Evolutionary conservation across 2,888 invertebrate species (phyloP), one percentile per base, ranked within the genome.

Genomic region (Lepetodrilus schrolli): DNA sequence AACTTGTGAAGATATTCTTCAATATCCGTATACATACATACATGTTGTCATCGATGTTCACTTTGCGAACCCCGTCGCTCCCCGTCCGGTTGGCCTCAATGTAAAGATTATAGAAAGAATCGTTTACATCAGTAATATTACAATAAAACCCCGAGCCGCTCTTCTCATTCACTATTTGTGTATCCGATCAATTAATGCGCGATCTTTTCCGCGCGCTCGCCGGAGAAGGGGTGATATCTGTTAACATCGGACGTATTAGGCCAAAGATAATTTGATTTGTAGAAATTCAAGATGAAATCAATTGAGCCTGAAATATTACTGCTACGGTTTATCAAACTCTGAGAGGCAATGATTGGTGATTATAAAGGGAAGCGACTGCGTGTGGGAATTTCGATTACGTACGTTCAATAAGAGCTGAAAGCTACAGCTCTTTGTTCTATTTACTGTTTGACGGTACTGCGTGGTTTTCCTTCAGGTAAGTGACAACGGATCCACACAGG

Each of bases 251-350:
- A 30, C 30, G 17, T 58, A 58, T 58, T 58, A 58, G 58, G 30
- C 30, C 58, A 58, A 58, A 30, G 58, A 58, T 58, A 58, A 58
- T 58, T 58, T 58, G 58, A 34, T 58, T 58, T 58, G 58, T 58
- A 17, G 34, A 30, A 34, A 58, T 23, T 26, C 4, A 30, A 58
- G 34, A 26, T 17, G 58, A n/a, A 58, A 58, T 58, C 58, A 30
- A 58, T 58, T 10, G 34, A 7, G 17, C 30, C 58, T 58, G 26
- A 34, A 30, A 30, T n/a, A 58, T n/a, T 30, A 34, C 17, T 26
- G 7, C n/a, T n/a, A 26, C 17, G 2, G 13, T 17, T 17, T 8
- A 30, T 17, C 7, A 17, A 58, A 17, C 10, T 30, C 13, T 13
- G n/a, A 30, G 8, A 26, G n/a, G 30, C 2, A 7, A 7, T 26